Percentiles rank a stretch among this genome's conserved stretches.
Evolutionary conservation across 2,888 invertebrate genomes (phyloP).

Genomic region (Drosophila nr. perissopoda): DNA sequence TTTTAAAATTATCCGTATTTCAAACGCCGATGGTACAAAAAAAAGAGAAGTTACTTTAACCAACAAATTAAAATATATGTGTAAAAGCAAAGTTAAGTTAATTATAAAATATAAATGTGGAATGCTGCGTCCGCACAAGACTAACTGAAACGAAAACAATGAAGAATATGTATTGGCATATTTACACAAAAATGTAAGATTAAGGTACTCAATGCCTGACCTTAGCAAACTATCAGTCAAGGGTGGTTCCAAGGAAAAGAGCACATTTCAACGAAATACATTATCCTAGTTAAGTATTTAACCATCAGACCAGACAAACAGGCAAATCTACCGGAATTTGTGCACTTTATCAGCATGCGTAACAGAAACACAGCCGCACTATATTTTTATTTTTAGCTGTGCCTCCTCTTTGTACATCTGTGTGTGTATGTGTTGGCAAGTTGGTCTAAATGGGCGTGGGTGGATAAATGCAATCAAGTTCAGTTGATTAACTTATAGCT

Average conservation of each 20-base stretch:
- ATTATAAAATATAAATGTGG: background rate
- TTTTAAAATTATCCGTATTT: conserved; percentile 6
- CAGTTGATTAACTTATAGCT: conserved; percentile 52
- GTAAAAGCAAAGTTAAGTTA: background rate
- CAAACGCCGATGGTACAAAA: conserved; percentile 10
- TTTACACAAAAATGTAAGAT: conserved; percentile 1
- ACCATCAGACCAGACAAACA: background rate
- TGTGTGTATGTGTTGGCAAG: conserved; percentile 14
- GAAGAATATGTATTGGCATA: conserved; percentile 9
- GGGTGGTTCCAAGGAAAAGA: conserved; percentile 1
- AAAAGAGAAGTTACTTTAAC: background rate
- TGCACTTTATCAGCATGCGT: conserved; percentile 21
- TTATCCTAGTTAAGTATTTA: conserved; percentile 16
- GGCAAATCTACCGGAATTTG: conserved; percentile 19
- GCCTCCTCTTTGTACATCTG: conserved; percentile 1
- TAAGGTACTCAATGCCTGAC: background rate
- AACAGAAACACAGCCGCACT: conserved; percentile 16
- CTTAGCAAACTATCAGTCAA: background rate
- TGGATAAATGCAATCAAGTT: conserved; percentile 27
- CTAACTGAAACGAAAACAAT: background rate
- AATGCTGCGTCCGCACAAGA: conserved; percentile 13
- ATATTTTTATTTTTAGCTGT: conserved; percentile 9
- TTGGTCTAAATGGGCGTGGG: conserved; percentile 6
- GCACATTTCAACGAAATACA: conserved; percentile 13
- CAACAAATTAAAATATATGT: background rate